Conservation (phyloP, 2,113 vertebrate species). For the Grammomys surdaster region DNA sequence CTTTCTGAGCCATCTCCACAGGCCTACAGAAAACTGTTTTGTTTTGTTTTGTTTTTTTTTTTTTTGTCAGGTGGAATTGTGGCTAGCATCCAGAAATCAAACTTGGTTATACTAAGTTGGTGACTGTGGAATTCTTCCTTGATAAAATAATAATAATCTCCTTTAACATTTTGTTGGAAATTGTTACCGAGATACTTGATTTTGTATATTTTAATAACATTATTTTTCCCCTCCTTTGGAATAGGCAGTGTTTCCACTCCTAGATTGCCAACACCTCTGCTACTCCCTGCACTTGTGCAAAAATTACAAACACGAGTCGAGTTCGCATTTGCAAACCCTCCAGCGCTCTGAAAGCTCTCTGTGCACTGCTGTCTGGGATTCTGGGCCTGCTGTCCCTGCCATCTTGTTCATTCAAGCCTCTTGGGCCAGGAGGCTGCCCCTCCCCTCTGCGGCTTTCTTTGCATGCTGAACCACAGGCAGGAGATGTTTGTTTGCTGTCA, state of each 20-base stretch:
- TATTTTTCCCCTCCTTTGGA: constrained; percentile 10
- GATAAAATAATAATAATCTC: constrained; percentile 7
- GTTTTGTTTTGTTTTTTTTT: not conserved
- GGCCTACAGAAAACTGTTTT: not conserved
- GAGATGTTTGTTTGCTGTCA: not conserved
- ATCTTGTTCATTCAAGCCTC: not conserved
- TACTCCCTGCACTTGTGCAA: constrained; percentile 62
- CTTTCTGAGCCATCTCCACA: not conserved
- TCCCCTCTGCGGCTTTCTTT: not conserved
- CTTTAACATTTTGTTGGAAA: constrained; percentile 41
- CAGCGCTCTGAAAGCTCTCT: constrained; percentile 13
- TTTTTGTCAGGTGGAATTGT: not conserved
- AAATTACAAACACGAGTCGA: constrained; percentile 57
- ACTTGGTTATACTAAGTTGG: not conserved
- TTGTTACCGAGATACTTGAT: not conserved
- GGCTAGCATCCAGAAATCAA: not conserved
- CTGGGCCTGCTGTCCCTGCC: not conserved
- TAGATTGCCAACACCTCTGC: not conserved
- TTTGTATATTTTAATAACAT: constrained; percentile 9
- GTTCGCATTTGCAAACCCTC: constrained; percentile 60
- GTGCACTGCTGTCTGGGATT: constrained; percentile 8
- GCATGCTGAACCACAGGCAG: not conserved
- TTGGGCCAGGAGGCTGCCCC: not conserved
- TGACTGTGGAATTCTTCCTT: constrained; percentile 39
- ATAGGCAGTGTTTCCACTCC: constrained; percentile 24